Conservation (phyloP, 2,888 invertebrate species). For the Salpingus planirostris region DNA sequence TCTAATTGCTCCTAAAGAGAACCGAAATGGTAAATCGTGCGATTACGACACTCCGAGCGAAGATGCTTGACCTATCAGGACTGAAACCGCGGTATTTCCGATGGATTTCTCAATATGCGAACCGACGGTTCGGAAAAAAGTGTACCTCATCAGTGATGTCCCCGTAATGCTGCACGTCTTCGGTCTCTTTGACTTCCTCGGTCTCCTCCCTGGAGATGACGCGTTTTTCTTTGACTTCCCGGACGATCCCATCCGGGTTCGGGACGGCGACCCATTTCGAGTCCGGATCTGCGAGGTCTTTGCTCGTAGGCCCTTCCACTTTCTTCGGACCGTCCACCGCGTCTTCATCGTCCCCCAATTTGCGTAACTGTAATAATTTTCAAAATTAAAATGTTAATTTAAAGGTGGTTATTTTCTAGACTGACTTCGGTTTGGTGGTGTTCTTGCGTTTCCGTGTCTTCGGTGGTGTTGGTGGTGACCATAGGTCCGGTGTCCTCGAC, state of each 20-base stretch:
- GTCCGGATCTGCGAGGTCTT: conserved; percentile 25
- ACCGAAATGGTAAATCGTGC: conserved; percentile 5
- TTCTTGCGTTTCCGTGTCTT: conserved; percentile 84
- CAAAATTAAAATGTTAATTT: no score
- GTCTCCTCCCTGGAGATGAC: conserved; percentile 76
- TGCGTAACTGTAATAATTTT: conserved; percentile 33
- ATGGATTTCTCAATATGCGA: conserved; percentile 1
- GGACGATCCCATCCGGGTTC: conserved; percentile 66
- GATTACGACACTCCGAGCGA: conserved; percentile 7
- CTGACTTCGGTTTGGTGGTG: conserved; percentile 75
- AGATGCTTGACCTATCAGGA: conserved; percentile 32
- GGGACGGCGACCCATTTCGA: conserved; percentile 49
- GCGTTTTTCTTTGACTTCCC: conserved; percentile 70
- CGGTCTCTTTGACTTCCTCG: conserved; percentile 73
- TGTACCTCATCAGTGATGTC: conserved; percentile 82
- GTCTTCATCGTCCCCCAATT: conserved; percentile 35
- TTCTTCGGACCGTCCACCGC: conserved; percentile 23
- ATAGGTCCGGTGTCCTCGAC: conserved; percentile 84
- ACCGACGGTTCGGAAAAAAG: conserved; percentile 19
- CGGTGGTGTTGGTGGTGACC: conserved; percentile 84
- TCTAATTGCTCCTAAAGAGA: background rate
- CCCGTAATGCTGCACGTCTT: conserved; percentile 74
- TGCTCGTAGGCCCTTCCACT: conserved; percentile 20
- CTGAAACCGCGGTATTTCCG: conserved; percentile 12
- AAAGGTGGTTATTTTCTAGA: background rate